A percentile compares a stretch with the other conserved stretches of the same genome.
phyloP scores from a whole-genome alignment of 2,113 vertebrate species.

The Megaptera novaeangliae region DNA sequence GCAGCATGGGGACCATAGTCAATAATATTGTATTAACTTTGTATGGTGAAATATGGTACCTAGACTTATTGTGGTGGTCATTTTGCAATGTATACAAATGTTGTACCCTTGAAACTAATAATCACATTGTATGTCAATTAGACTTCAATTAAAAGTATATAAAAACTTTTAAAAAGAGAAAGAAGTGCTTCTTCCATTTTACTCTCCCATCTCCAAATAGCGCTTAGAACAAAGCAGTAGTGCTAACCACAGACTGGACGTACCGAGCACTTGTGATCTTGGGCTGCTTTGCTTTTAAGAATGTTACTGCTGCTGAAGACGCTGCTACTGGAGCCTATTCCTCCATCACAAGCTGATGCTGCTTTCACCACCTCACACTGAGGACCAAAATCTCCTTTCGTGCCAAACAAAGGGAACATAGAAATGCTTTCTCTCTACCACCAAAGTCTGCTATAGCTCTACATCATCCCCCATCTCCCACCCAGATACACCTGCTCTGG shows the following conservation, averaged over 20 bases:
- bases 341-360: not conserved
- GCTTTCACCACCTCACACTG: not conserved
- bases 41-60: not conserved
- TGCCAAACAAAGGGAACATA: not conserved
- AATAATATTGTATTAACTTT: not conserved
- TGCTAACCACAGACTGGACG: not conserved
- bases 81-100: not conserved
- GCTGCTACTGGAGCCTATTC: not conserved
- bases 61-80: not conserved
- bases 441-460: not conserved
- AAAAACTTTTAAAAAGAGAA: not conserved
- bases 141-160: not conserved
- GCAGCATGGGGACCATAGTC: not conserved
- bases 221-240: not conserved
- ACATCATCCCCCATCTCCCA: not conserved
- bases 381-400: not conserved
- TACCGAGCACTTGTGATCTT: accelerated
- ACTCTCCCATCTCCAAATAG: not conserved
- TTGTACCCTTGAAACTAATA: not conserved
- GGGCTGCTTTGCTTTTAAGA: not conserved
- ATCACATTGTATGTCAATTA: not conserved
- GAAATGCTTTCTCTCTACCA: not conserved
- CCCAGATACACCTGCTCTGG: accelerated
- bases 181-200: not conserved
- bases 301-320: not conserved